These are phyloP conservation scores for Heliconius ethilla DNA, from an alignment of 2,888 invertebrate genomes.

Conservation along the genomic window DNA sequence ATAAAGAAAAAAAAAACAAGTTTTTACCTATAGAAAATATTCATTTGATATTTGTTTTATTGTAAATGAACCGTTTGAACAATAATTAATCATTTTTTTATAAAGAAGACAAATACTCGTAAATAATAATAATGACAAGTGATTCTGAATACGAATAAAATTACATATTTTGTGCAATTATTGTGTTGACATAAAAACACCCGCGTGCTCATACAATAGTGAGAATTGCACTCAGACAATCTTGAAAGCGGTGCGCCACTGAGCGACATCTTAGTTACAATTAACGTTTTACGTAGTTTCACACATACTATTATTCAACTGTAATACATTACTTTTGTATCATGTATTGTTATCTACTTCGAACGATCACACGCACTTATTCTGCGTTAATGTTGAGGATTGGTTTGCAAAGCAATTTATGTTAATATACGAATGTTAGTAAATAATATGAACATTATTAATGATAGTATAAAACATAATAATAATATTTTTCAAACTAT, in stretches of 20 bases:
- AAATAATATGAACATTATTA: neutral
- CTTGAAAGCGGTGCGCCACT: slow-evolving; percentile 42
- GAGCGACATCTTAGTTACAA: slow-evolving; percentile 46
- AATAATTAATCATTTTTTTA: neutral
- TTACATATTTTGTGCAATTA: slow-evolving; percentile 27
- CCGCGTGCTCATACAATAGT: slow-evolving; percentile 42
- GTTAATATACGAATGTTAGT: neutral
- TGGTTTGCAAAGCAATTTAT: neutral
- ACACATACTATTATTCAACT: slow-evolving; percentile 34
- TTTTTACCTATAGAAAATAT: no score
- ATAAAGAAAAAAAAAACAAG: no score
- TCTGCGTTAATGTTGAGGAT: neutral
- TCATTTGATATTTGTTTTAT: no score
- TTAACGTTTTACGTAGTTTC: slow-evolving; percentile 37
- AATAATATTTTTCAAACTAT: no score
- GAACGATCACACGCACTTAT: slow-evolving; percentile 17
- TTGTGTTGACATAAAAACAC: slow-evolving; percentile 37
- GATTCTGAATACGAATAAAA: slow-evolving; percentile 11
- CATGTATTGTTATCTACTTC: slow-evolving; percentile 20
- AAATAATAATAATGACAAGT: slow-evolving; percentile 10
- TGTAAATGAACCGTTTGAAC: neutral
- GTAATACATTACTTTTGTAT: slow-evolving; percentile 30
- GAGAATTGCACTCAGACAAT: slow-evolving; percentile 44
- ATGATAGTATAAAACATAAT: neutral
- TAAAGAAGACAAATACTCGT: neutral